A percentile compares a stretch with the other conserved stretches of the same genome.
These are phyloP conservation scores for Spongilla lacustris DNA, from an alignment of 37 sponge, comb jelly and placozoan species.

Conservation along the genomic window DNA sequence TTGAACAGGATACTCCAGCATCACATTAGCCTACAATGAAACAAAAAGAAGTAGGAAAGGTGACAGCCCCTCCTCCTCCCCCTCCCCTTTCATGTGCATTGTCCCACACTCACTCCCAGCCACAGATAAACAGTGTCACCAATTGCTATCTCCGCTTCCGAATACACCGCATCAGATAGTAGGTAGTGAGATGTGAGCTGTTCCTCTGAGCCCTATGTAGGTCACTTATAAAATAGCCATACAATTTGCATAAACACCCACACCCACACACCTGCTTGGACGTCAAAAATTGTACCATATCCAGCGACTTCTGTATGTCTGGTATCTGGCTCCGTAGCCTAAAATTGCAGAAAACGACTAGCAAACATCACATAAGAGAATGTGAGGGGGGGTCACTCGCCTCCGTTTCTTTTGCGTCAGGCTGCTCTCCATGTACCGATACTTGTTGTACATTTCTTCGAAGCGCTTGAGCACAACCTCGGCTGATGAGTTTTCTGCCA, in stretches of 20 bases:
- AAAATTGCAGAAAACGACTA: neutral
- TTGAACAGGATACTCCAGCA: slow-evolving; percentile 93
- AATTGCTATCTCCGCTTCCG: slow-evolving; percentile 82
- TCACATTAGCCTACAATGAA: slow-evolving; percentile 83
- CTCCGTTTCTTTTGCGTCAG: slow-evolving; percentile 78
- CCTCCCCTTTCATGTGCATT: neutral
- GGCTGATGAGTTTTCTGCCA: slow-evolving; percentile 73
- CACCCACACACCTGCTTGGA: slow-evolving; percentile 28
- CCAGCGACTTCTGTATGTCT: slow-evolving; percentile 82
- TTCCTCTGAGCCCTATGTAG: slow-evolving; percentile 30
- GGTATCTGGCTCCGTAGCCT: slow-evolving; percentile 84
- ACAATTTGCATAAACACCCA: neutral
- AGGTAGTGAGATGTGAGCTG: slow-evolving; percentile 70
- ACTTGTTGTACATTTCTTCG: slow-evolving; percentile 94
- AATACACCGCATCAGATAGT: slow-evolving; percentile 85
- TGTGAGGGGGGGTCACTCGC: slow-evolving; percentile 7
- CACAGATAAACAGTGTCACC: slow-evolving; percentile 85
- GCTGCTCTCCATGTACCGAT: slow-evolving; percentile 91
- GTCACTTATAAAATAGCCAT: neutral
- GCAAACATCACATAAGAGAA: neutral
- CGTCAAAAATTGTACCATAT: slow-evolving; percentile 62
- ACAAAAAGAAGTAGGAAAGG: neutral
- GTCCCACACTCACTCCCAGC: slow-evolving; percentile 80
- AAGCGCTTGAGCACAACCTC: slow-evolving; percentile 78
- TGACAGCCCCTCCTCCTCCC: no score